phyloP scores from a whole-genome alignment of 2,888 invertebrate genomes.

The Oscheius sp. region DNA sequence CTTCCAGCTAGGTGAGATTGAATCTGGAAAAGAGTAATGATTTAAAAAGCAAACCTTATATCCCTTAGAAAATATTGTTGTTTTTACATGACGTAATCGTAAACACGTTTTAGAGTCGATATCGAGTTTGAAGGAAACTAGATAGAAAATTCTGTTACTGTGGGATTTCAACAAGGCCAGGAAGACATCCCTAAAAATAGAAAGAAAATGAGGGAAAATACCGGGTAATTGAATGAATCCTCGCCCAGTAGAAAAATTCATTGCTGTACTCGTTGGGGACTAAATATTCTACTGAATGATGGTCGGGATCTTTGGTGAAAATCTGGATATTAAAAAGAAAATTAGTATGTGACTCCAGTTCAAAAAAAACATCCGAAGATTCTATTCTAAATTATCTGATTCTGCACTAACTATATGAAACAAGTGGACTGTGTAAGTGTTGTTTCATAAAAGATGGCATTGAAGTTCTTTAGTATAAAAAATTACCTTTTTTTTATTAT shows the following conservation, averaged over 20 bases:
- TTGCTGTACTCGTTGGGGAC: conserved; percentile 5
- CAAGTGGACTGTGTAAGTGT: too few species aligned
- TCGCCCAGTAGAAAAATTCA: conserved; percentile 21
- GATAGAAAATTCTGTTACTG: conserved; percentile 25
- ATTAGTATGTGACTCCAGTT: too few species aligned
- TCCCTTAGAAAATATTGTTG: conserved; percentile 18
- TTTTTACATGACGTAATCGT: conserved; percentile 20
- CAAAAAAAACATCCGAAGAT: too few species aligned
- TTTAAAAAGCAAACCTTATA: conserved; percentile 9
- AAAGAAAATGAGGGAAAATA: not conserved
- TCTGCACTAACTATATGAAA: too few species aligned
- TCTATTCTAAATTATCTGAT: too few species aligned
- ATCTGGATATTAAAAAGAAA: conserved; percentile 1
- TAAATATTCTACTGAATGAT: not conserved
- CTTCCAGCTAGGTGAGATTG: conserved; percentile 24
- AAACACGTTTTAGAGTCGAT: conserved; percentile 5
- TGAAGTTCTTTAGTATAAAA: too few species aligned
- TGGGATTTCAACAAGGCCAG: conserved; percentile 22
- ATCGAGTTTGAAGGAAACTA: conserved; percentile 26
- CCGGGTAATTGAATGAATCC: conserved; percentile 14
- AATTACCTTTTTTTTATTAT: too few species aligned
- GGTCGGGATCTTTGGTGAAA: not conserved
- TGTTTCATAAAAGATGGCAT: too few species aligned
- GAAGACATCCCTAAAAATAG: conserved; percentile 5
- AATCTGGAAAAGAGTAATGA: conserved; percentile 23